phyloP scores from a whole-genome alignment of 2,888 invertebrate genomes.

The Panzeria rudis region DNA sequence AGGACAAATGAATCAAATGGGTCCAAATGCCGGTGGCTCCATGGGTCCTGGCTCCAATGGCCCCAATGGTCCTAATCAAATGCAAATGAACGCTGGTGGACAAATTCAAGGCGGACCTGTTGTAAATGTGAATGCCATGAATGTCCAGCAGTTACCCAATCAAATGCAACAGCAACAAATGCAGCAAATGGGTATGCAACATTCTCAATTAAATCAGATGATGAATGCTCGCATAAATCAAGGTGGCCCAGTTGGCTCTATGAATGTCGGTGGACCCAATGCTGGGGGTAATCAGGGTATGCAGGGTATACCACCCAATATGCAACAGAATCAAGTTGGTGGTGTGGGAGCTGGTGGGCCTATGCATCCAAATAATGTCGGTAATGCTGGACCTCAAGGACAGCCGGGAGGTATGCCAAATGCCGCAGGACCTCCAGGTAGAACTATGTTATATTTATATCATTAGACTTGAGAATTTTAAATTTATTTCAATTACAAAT shows the following conservation, averaged over 20 bases:
- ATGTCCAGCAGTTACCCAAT: slow-evolving; percentile 59
- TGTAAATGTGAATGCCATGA: slow-evolving; percentile 67
- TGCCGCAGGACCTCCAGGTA: slow-evolving; percentile 78
- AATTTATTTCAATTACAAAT: background rate
- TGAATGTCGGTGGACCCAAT: slow-evolving; percentile 79
- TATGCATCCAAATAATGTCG: slow-evolving; percentile 78
- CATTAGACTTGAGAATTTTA: background rate
- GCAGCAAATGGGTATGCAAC: slow-evolving; percentile 81
- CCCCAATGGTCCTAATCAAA: slow-evolving; percentile 80
- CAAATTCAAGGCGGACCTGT: slow-evolving; percentile 77
- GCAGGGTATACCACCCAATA: slow-evolving; percentile 81
- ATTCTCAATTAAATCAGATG: slow-evolving; percentile 81
- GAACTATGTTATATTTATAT: too few species aligned
- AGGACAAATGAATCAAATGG: slow-evolving; percentile 78
- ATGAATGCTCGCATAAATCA: slow-evolving; percentile 84
- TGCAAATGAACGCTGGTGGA: slow-evolving; percentile 79
- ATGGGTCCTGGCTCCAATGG: slow-evolving; percentile 80
- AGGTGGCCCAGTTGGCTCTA: slow-evolving; percentile 80
- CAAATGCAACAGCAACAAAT: slow-evolving; percentile 65
- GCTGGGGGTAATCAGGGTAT: slow-evolving; percentile 78
- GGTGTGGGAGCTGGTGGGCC: slow-evolving; percentile 73
- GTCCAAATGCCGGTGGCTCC: slow-evolving; percentile 73
- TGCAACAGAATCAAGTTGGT: slow-evolving; percentile 84
- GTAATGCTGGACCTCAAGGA: slow-evolving; percentile 77
- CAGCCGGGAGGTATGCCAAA: slow-evolving; percentile 77